Conservation (phyloP, 2,797 vertebrate species). For the Microctenopoma lineatum region DNA sequence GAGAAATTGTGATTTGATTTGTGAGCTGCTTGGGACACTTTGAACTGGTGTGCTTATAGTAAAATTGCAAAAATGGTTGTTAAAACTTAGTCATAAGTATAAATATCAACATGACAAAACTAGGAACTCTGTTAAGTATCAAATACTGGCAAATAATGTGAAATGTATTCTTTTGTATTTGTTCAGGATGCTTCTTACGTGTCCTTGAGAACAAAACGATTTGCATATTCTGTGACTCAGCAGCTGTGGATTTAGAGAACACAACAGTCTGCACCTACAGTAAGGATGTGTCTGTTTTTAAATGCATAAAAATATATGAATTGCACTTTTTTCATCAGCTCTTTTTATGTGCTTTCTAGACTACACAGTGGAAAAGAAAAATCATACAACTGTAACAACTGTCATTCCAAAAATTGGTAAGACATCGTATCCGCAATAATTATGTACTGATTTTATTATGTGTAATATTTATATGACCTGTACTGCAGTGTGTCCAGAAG, state of each 20-base stretch:
- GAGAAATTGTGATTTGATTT: too few relatives aligned
- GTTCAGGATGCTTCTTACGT: slow-evolving; percentile 87
- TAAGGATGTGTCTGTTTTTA: slow-evolving; percentile 52
- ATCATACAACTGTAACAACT: slow-evolving; percentile 76
- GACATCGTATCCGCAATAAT: slow-evolving; percentile 19
- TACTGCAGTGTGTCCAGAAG: not conserved
- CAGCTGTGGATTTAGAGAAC: slow-evolving; percentile 75
- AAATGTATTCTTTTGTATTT: slow-evolving; percentile 31
- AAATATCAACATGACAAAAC: too few relatives aligned
- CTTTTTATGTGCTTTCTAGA: slow-evolving; percentile 58
- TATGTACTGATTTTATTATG: not conserved
- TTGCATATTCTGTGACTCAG: slow-evolving; percentile 87
- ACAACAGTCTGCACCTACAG: slow-evolving; percentile 81
- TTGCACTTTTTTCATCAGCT: not conserved
- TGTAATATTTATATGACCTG: not conserved
- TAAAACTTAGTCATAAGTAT: too few relatives aligned
- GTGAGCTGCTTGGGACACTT: too few relatives aligned
- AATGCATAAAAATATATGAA: not conserved
- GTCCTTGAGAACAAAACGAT: slow-evolving; percentile 85
- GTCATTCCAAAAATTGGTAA: slow-evolving; percentile 84
- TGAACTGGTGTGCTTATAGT: too few relatives aligned
- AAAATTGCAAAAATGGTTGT: too few relatives aligned
- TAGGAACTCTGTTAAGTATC: too few relatives aligned
- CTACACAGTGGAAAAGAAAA: slow-evolving; percentile 74
- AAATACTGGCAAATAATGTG: not conserved